Evolutionary conservation across 2,888 invertebrate genomes (phyloP).

Genomic region (Lepidochrysops patricia): DNA sequence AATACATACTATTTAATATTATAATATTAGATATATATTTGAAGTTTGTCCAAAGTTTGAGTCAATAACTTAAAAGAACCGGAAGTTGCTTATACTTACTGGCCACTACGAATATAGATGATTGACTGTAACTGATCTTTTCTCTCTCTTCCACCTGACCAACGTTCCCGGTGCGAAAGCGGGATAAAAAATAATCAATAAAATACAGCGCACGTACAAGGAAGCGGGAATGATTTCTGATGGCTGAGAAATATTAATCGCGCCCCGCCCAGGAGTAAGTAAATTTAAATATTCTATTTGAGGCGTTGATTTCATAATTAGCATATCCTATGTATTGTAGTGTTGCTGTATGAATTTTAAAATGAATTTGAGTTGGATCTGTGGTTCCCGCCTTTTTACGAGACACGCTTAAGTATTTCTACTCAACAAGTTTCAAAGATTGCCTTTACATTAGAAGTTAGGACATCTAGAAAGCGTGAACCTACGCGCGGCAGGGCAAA

Average conservation of each 20-base stretch:
- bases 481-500: no score
- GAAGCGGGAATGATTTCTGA: conserved; percentile 65
- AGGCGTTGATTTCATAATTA: conserved; percentile 22
- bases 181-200: conserved; percentile 39
- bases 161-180: conserved; percentile 27
- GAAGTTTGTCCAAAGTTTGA: conserved; percentile 28
- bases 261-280: conserved; percentile 31
- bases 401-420: background rate
- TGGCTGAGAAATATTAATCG: conserved; percentile 64
- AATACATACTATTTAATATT: no score
- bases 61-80: conserved; percentile 61
- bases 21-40: conserved; percentile 9
- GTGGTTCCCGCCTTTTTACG: background rate
- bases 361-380: background rate
- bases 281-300: conserved; percentile 31
- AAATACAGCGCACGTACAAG: conserved; percentile 67
- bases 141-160: conserved; percentile 34
- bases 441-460: no score
- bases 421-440: no score
- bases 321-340: conserved; percentile 24
- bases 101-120: conserved; percentile 71
- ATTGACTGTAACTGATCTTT: conserved; percentile 55
- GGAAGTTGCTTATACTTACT: conserved; percentile 69
- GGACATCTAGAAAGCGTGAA: no score
- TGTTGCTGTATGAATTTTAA: background rate